These are phyloP conservation scores for Peromyscus aztecus DNA, from an alignment of 2,797 vertebrate species.

Conservation along the genomic window DNA sequence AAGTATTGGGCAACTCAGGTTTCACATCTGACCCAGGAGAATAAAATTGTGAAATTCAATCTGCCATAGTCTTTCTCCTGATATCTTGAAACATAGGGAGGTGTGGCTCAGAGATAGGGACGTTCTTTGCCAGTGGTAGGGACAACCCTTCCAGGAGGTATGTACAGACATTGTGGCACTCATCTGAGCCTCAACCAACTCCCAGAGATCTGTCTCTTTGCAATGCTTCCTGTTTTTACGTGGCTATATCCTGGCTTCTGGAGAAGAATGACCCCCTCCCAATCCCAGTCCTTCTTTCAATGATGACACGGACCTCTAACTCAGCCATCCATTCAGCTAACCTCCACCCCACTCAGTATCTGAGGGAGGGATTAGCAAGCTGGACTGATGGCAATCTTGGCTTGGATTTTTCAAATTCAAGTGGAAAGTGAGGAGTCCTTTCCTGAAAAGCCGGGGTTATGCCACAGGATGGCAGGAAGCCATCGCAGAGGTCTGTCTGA, in stretches of 20 bases:
- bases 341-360: neutral
- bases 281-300: neutral
- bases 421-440: neutral
- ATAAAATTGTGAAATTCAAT: neutral
- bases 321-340: neutral
- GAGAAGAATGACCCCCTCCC: neutral
- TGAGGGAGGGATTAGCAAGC: neutral
- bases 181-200: neutral
- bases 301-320: neutral
- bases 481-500: neutral
- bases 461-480: fast-evolving
- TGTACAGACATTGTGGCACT: neutral
- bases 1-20: neutral
- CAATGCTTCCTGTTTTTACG: neutral
- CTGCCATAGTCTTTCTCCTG: neutral
- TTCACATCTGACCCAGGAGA: neutral
- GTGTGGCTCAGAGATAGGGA: neutral
- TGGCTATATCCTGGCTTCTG: neutral
- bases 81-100: neutral
- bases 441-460: neutral
- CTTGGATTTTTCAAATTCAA: neutral
- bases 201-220: neutral
- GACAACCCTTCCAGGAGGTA: neutral
- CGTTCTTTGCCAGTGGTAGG: neutral
- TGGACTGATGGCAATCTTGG: neutral